Evolutionary conservation across 2,888 invertebrate genomes (phyloP).

Genomic region (Epinotia nisella): DNA sequence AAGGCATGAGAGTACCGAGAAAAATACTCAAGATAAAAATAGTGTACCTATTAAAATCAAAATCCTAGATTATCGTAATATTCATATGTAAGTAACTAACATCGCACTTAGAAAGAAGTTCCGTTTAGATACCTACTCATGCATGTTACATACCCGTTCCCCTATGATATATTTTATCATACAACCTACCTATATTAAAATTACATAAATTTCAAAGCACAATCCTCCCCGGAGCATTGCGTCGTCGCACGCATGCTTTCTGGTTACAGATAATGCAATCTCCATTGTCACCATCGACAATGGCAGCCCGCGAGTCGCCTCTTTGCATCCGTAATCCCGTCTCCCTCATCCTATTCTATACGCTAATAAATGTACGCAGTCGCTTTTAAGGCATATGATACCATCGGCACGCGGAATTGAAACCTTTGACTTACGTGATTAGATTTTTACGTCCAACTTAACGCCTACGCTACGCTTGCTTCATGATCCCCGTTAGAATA

Average conservation of each 20-base stretch:
- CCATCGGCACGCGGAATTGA: slow-evolving; percentile 55
- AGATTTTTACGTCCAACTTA: slow-evolving; percentile 53
- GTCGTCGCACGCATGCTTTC: slow-evolving; percentile 49
- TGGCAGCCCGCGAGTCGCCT: slow-evolving; percentile 53
- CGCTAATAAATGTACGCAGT: slow-evolving; percentile 55
- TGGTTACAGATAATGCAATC: slow-evolving; percentile 61
- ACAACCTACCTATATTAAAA: slow-evolving; percentile 11
- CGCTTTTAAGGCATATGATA: slow-evolving; percentile 55
- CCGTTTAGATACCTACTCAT: not conserved
- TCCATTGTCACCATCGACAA: slow-evolving; percentile 66
- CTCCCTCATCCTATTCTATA: slow-evolving; percentile 63
- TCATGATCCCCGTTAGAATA: slow-evolving; percentile 45
- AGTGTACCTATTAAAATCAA: too few species aligned
- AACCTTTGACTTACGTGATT: slow-evolving; percentile 54
- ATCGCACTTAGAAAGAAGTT: not conserved
- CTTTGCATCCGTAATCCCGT: slow-evolving; percentile 61
- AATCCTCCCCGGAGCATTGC: slow-evolving; percentile 54
- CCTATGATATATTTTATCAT: slow-evolving; percentile 8
- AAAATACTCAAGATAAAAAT: not conserved
- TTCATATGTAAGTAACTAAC: not conserved
- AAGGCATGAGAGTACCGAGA: not conserved
- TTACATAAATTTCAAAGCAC: slow-evolving; percentile 45
- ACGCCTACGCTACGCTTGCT: slow-evolving; percentile 47
- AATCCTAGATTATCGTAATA: too few species aligned
- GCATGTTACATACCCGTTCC: not conserved